These are phyloP conservation scores for Malurus splendens DNA, from an alignment of 2,797 vertebrate genomes.

Conservation along the genomic window DNA sequence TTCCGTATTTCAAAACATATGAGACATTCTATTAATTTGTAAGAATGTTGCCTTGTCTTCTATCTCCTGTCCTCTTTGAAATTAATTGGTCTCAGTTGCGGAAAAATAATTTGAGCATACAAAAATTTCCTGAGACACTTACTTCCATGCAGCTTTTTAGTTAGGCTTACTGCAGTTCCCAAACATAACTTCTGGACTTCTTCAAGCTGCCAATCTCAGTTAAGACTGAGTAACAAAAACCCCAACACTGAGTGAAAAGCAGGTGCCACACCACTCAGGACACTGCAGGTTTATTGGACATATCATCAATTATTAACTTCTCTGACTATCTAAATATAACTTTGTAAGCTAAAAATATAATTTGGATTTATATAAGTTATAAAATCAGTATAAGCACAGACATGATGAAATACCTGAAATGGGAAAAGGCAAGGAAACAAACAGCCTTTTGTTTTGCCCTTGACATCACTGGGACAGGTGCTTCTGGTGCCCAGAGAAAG, in stretches of 20 bases:
- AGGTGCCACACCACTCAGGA: neutral
- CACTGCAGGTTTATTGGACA: neutral
- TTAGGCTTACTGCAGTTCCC: neutral
- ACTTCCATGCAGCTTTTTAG: neutral
- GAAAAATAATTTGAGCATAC: neutral
- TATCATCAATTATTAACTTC: neutral
- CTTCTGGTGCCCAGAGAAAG: neutral
- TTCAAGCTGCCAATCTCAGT: neutral
- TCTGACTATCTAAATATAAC: neutral
- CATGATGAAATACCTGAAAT: neutral
- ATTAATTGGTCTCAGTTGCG: neutral
- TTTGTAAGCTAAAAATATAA: neutral
- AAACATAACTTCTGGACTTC: neutral
- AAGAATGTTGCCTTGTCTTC: neutral
- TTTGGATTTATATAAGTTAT: neutral
- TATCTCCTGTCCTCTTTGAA: neutral
- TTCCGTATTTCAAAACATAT: neutral
- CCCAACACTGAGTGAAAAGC: neutral
- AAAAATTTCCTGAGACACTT: neutral
- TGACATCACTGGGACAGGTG: neutral
- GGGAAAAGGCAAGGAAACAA: neutral
- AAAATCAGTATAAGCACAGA: neutral
- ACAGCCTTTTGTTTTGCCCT: neutral
- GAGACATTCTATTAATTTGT: neutral
- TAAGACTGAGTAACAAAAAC: neutral